Base-by-base conservation (phyloP, 35 echinoderm and acorn worm species). In the Hemicentrotus pulcherrimus region DNA sequence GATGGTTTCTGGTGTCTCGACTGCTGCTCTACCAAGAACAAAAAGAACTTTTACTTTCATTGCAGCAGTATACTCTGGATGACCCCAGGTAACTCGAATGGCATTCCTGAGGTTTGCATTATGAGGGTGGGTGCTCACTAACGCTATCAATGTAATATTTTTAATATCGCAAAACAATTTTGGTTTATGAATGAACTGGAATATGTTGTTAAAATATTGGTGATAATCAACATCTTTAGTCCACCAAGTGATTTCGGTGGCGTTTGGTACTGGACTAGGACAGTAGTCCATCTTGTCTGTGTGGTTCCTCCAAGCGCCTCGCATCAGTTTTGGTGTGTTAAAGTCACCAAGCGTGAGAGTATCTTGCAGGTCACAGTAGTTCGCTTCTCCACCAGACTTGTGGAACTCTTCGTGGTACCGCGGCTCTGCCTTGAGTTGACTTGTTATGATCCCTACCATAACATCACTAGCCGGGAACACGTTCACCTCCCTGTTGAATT, bases 21-120 rank as follows among this genome's bases (percentile, higher is more conserved):
- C 94, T 46, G 47, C 78, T n/a, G 96, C 89, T 46, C 95, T 88
- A n/a, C 96, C 98, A 22, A 97, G 88, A 19, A 99, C 96, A 91
- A 99, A 99, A 18, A 99, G n/a, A 4, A 96, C 94, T n/a, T 94
- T 94, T 18, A 96, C 96, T n/a, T 97, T 97, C 31, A 95, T 55
- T 24, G 89, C 41, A 8, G 86, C 46, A 88, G 95, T 95, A 61
- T 99, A 97, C 11, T 86, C 31, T 52, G 87, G 92, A 24, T 91
- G 70, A 4, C 95, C 94, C 98, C 98, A 99, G 2, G 98, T 99
- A 85, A 65, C 87, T 24, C 98, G 94, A 52, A 99, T 99, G 19
- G 98, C 98, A 47, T 94, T 94, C 6, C 98, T 58, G 30, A 97
- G 95, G 33, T 96, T 61, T 92, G 48, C 85, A 71, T 97, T 86